Evolutionary conservation across 2,797 vertebrate species (phyloP).

Genomic region (Sebastes matsubarae): DNA sequence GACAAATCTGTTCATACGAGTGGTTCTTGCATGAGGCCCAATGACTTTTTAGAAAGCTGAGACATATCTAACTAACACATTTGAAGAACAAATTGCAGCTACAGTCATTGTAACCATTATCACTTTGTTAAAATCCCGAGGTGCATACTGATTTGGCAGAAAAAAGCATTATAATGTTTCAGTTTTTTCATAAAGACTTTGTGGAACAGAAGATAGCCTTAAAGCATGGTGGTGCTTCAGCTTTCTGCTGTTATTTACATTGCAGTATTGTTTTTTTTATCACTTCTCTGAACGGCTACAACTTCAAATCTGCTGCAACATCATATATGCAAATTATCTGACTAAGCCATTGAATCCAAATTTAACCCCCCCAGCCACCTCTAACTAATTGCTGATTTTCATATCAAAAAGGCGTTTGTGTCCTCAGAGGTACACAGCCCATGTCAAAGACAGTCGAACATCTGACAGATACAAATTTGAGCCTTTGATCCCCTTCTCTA

Average conservation of each 20-base stretch:
- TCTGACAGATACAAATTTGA: conserved; percentile 33
- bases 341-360: conserved; percentile 15
- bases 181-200: neutral
- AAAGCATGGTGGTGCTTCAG: neutral
- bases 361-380: neutral
- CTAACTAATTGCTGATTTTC: conserved; percentile 47
- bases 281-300: neutral
- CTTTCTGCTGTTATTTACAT: neutral
- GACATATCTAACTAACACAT: neutral
- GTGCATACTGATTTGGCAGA: neutral
- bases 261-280: neutral
- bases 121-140: neutral
- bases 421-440: conserved; percentile 6
- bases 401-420: conserved; percentile 57
- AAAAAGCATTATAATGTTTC: neutral
- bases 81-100: neutral
- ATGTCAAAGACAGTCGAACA: conserved; percentile 26
- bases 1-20: no score
- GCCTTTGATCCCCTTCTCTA: conserved; percentile 44
- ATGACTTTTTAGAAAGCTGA: neutral
- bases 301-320: neutral
- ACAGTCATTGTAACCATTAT: neutral
- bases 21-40: no score
- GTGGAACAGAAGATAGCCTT: neutral
- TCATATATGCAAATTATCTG: conserved; percentile 2